Base-by-base conservation (phyloP, 30 jellyfish, hydroid and myxozoan species). In the Sanderia malayensis region DNA sequence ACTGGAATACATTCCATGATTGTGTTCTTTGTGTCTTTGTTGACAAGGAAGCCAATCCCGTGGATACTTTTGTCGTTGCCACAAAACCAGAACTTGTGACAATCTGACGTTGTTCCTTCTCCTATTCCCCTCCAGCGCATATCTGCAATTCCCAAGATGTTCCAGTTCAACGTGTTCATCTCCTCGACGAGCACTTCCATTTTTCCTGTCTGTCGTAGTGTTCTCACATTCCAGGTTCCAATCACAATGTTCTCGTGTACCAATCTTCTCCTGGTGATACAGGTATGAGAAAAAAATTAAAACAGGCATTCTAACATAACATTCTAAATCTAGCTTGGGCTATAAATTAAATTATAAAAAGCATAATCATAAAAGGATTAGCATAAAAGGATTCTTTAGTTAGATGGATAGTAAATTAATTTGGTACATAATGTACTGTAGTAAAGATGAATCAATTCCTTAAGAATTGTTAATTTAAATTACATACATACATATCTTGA, bases 31-130 rank as follows among this genome's bases (percentile, higher is more conserved):
- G 6, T 23, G 55, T 71, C 32, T 46, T 71, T 71, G 6, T 46
- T 46, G 2, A 71, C 74, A 1, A 71, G 74, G 33, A 71, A 46
- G 52, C 74, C 83, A 4, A 71, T 73, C 2, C 73, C 74, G 30
- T 66, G 27, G 4, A 66, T 66, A 28, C 26, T 27, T 46, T 71
- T 28, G 26, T 73, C 81, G 18, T 37, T 44, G 4, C 86, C 80
- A 32, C 80, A 0, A n/a, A 24, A 73, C 86, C 86, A 73, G 9
- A 73, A 4, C 64, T 59, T 73, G 76, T 73, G 86, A 1, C 86
- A 53, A 9, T 55, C 72, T 15, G 23, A 47, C 1, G 83, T 71
- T 4, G 58, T 2, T 23, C n/a, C 30, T 31, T 71, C 83, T 7
- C 74, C 59, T 4, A 71, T 28, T 32, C 83, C 72, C 15, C n/a